Conservation (phyloP, 2,797 vertebrate species). For the Microcaecilia unicolor region DNA sequence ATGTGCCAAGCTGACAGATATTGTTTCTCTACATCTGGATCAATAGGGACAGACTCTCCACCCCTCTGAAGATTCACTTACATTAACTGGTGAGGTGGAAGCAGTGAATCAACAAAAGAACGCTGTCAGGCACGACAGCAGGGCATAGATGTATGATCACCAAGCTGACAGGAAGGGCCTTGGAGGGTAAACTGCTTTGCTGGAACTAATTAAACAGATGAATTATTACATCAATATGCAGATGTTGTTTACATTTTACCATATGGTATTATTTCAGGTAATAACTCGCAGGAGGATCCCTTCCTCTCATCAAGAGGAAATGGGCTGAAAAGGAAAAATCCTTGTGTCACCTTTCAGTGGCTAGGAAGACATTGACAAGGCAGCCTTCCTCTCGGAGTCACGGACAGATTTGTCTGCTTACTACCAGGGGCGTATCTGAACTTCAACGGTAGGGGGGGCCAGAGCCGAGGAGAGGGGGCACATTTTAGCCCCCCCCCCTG, state of each 20-base stretch:
- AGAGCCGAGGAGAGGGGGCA: no score
- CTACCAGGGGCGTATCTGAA: no score
- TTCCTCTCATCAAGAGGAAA: constrained; percentile 84
- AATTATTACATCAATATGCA: constrained; percentile 99
- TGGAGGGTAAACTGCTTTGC: constrained; percentile 98
- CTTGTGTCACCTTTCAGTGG: constrained; percentile 69
- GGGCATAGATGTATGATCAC: constrained; percentile 78
- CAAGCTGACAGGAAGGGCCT: constrained; percentile 87
- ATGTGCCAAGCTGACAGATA: constrained; percentile 45
- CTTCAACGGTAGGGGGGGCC: no score
- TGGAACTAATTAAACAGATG: constrained; percentile 99
- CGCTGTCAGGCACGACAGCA: constrained; percentile 84
- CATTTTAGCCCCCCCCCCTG: no score
- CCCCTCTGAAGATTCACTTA: constrained; percentile 76
- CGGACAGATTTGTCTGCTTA: constrained; percentile 1
- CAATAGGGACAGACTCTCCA: constrained; percentile 48
- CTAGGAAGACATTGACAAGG: constrained; percentile 56
- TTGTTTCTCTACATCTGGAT: constrained; percentile 42
- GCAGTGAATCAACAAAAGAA: constrained; percentile 80
- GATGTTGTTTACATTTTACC: constrained; percentile 99
- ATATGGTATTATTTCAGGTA: constrained; percentile 99
- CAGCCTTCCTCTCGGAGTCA: constrained; percentile 9
- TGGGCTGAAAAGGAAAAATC: constrained; percentile 71
- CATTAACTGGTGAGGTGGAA: constrained; percentile 67
- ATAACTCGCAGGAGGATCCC: constrained; percentile 83